A percentile compares a stretch with the other conserved stretches of the same genome.
phyloP scores from a whole-genome alignment of 92 coral and sea anemone species.

The Metridium senile region DNA sequence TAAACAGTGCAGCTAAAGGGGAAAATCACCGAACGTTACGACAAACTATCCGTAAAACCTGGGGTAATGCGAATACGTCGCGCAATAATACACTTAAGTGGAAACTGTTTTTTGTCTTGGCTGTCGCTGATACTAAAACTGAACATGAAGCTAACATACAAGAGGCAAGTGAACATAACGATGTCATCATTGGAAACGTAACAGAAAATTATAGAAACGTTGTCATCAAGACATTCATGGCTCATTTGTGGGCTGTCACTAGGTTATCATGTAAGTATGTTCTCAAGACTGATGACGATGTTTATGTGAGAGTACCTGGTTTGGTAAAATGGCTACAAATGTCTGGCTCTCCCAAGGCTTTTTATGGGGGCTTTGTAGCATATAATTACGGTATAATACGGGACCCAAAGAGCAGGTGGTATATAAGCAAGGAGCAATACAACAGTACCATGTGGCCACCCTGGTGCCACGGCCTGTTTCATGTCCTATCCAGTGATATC shows the following conservation, averaged over 20 bases:
- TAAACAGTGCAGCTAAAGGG: neutral
- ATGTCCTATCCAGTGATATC: constrained; percentile 23
- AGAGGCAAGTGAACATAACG: constrained; percentile 42
- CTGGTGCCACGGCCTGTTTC: constrained; percentile 28
- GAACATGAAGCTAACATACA: constrained; percentile 2
- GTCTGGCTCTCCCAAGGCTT: constrained; percentile 10
- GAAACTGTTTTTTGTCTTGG: constrained; percentile 36
- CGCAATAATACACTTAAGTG: neutral
- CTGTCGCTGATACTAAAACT: constrained; percentile 6
- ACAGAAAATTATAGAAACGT: constrained; percentile 36
- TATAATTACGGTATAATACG: constrained; percentile 4
- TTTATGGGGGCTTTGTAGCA: constrained; percentile 35
- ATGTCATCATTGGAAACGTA: constrained; percentile 49
- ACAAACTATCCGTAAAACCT: constrained; percentile 46
- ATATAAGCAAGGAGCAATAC: constrained; percentile 24
- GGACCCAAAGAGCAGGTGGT: constrained; percentile 18
- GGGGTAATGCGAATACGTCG: constrained; percentile 22
- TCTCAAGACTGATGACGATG: constrained; percentile 58
- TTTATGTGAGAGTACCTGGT: constrained; percentile 44
- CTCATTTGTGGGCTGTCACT: constrained; percentile 37
- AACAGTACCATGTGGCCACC: constrained; percentile 22
- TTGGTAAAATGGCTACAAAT: constrained; percentile 37
- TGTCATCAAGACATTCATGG: constrained; percentile 54
- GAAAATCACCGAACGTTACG: constrained; percentile 10
- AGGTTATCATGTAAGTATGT: constrained; percentile 18